Evolutionary conservation across 2,797 vertebrate genomes (phyloP).

Genomic region (Geotrypetes seraphini): DNA sequence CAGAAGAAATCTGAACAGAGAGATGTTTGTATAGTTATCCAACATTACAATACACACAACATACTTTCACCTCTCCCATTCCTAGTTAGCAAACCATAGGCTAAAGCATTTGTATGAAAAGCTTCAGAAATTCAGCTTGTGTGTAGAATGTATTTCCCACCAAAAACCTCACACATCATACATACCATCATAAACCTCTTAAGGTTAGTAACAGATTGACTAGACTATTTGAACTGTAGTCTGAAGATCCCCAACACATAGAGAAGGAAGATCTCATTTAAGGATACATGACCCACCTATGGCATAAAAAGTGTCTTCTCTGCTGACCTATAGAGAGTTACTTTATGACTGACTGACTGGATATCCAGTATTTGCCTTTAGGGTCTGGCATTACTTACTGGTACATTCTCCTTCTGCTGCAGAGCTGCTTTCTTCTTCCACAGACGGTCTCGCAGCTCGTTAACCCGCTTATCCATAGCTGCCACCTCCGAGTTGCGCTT

Average conservation of each 20-base stretch:
- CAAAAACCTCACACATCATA: no score
- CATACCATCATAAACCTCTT: no score
- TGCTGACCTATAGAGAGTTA: not conserved
- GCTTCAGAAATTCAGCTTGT: not conserved
- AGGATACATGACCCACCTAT: no score
- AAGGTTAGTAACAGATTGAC: no score
- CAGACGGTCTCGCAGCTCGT: slow-evolving; percentile 80
- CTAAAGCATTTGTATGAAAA: no score
- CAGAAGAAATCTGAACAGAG: slow-evolving; percentile 61
- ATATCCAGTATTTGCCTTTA: not conserved
- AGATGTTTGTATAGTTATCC: slow-evolving; percentile 6
- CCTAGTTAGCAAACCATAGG: no score
- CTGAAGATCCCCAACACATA: no score
- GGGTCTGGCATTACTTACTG: slow-evolving; percentile 53
- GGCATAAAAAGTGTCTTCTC: no score
- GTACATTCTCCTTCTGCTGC: slow-evolving; percentile 81
- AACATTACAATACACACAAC: not conserved
- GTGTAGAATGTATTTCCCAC: not conserved
- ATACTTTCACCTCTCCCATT: no score
- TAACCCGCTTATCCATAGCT: slow-evolving; percentile 79
- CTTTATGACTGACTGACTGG: not conserved
- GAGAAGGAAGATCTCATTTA: no score
- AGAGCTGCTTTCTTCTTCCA: slow-evolving; percentile 91
- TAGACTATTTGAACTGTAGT: no score
- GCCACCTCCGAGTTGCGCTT: slow-evolving; percentile 81